phyloP scores from a whole-genome alignment of 2,797 vertebrate genomes.

The Gymnothorax reevesii region DNA sequence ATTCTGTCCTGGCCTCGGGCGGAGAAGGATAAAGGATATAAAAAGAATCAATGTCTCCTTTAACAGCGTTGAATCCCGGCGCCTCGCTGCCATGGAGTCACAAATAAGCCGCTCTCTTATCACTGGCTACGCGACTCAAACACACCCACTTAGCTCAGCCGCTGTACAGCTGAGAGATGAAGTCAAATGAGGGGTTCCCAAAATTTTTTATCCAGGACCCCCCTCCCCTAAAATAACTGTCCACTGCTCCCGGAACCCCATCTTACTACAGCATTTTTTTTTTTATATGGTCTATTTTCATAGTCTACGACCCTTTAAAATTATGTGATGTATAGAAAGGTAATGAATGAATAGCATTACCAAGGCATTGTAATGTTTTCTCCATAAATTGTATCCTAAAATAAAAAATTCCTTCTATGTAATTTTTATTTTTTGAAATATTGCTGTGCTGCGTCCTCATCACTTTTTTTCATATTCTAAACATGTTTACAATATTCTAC shows the following conservation, averaged over 20 bases:
- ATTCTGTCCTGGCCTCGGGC: neutral
- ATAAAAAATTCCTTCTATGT: no score
- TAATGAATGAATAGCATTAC: neutral
- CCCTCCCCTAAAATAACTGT: neutral
- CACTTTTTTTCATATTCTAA: neutral
- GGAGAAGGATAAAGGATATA: neutral
- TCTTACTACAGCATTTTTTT: neutral
- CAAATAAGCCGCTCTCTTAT: neutral
- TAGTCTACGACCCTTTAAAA: neutral
- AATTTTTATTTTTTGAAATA: no score
- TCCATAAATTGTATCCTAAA: neutral
- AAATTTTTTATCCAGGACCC: neutral
- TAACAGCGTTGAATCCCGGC: slow-evolving; percentile 11
- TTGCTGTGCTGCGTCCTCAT: neutral
- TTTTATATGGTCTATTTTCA: neutral
- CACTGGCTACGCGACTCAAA: neutral
- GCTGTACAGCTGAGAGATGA: neutral
- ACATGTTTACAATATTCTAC: neutral
- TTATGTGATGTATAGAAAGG: neutral
- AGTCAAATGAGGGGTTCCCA: neutral
- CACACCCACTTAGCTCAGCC: neutral
- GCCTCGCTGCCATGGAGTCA: neutral
- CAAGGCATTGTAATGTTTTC: neutral
- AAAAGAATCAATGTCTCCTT: slow-evolving; percentile 2
- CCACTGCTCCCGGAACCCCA: neutral